Conservation (phyloP, 92 coral and sea anemone genomes). For the Epizoanthus illoricatus region DNA sequence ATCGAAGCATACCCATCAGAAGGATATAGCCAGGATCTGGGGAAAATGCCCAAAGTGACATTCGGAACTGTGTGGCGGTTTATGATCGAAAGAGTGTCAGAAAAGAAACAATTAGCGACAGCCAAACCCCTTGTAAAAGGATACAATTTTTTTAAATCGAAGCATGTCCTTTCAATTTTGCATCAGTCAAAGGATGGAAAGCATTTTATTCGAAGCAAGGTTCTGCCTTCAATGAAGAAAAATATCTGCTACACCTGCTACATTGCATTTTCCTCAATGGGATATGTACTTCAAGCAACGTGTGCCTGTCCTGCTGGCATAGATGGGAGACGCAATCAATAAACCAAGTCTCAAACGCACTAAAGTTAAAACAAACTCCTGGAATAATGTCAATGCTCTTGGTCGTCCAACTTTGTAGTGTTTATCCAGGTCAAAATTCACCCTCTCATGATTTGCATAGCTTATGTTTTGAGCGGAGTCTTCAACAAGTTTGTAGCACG, state of each 20-base stretch:
- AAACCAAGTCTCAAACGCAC: not conserved
- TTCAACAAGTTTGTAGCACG: not conserved
- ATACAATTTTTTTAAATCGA: slow-evolving; percentile 30
- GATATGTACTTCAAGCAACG: not conserved
- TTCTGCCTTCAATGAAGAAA: slow-evolving; percentile 33
- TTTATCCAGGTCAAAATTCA: no score
- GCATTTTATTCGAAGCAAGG: slow-evolving; percentile 8
- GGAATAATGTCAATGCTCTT: not conserved
- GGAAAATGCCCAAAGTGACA: not conserved
- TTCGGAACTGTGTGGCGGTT: slow-evolving; percentile 26
- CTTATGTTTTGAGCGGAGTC: not conserved
- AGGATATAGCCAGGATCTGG: no score
- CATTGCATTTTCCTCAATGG: not conserved
- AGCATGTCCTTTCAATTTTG: not conserved
- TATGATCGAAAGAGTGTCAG: not conserved
- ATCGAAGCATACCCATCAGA: no score
- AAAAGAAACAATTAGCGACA: slow-evolving; percentile 30
- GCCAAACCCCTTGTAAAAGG: no score
- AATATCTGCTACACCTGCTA: not conserved
- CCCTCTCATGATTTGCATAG: no score
- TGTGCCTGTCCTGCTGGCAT: slow-evolving; percentile 36
- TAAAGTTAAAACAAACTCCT: not conserved
- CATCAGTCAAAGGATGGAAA: not conserved
- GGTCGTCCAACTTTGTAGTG: not conserved
- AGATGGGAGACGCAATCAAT: slow-evolving; percentile 38